Evolutionary conservation across 2,113 vertebrate species (phyloP).

Genomic region (Aegotheles bennettii): DNA sequence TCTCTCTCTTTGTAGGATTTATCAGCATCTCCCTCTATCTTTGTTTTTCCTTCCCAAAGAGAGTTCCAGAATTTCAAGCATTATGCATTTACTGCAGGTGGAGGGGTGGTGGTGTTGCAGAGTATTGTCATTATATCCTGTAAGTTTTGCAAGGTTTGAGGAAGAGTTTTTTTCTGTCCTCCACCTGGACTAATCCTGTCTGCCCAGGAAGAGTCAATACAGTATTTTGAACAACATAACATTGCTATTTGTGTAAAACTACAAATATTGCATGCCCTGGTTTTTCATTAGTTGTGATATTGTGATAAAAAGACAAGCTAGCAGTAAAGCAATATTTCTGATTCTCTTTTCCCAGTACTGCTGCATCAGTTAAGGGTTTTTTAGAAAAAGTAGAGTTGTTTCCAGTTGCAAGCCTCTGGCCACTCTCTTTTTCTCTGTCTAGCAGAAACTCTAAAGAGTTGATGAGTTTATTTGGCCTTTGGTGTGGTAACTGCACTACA

Average conservation of each 20-base stretch:
- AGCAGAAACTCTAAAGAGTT: not conserved
- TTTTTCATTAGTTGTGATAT: not conserved
- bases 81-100: not conserved
- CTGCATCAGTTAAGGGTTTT: not conserved
- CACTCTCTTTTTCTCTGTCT: not conserved
- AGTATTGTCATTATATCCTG: not conserved
- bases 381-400: not conserved
- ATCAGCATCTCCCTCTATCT: not conserved
- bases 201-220: not conserved
- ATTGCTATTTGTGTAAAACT: not conserved
- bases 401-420: not conserved
- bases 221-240: not conserved
- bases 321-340: not conserved
- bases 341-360: not conserved
- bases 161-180: not conserved
- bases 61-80: not conserved
- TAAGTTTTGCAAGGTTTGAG: not conserved
- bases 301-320: not conserved
- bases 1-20: not conserved
- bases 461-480: not conserved
- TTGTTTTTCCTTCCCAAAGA: not conserved
- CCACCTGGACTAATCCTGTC: not conserved
- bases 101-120: not conserved
- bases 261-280: not conserved
- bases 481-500: not conserved